A percentile compares a stretch with the other conserved stretches of the same genome.
Evolutionary conservation across 2,888 invertebrate species (phyloP).

Genomic region (Beris chalybata): DNA sequence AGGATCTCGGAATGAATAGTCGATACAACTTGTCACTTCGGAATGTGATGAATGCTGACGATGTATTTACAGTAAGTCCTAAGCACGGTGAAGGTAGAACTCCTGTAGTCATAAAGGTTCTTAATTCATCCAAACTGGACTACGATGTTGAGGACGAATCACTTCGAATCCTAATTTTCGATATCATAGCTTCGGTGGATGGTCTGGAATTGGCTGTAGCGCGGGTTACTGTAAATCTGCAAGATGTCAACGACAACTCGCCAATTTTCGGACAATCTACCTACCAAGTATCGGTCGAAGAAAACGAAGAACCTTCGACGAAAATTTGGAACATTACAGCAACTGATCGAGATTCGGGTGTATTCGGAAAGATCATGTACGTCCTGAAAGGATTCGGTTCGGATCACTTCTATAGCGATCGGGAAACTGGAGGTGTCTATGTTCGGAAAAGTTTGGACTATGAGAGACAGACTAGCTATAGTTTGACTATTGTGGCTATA

Average conservation of each 20-base stretch:
- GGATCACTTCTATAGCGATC: constrained; percentile 72
- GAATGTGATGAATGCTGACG: constrained; percentile 63
- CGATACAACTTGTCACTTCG: constrained; percentile 66
- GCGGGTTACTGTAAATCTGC: constrained; percentile 65
- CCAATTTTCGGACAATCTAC: constrained; percentile 67
- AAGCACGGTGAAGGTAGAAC: constrained; percentile 71
- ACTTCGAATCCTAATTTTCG: constrained; percentile 66
- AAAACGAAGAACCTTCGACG: constrained; percentile 65
- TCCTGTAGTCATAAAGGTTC: constrained; percentile 72
- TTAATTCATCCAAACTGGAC: constrained; percentile 67
- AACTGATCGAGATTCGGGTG: constrained; percentile 71
- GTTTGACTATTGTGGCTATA: constrained; percentile 75
- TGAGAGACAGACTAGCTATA: constrained; percentile 78
- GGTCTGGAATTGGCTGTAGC: constrained; percentile 63
- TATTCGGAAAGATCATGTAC: constrained; percentile 73
- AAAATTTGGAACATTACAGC: constrained; percentile 69
- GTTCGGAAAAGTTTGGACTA: constrained; percentile 71
- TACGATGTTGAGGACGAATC: constrained; percentile 68
- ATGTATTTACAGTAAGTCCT: constrained; percentile 67
- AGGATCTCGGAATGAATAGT: constrained; percentile 74
- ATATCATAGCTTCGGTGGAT: constrained; percentile 65
- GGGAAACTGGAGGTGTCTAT: constrained; percentile 67
- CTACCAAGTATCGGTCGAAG: constrained; percentile 68
- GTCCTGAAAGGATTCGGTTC: constrained; percentile 77
- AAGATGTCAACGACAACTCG: constrained; percentile 79